These are phyloP conservation scores for Tympanoctomys barrerae DNA, from an alignment of 2,797 vertebrate genomes.

Conservation along the genomic window DNA sequence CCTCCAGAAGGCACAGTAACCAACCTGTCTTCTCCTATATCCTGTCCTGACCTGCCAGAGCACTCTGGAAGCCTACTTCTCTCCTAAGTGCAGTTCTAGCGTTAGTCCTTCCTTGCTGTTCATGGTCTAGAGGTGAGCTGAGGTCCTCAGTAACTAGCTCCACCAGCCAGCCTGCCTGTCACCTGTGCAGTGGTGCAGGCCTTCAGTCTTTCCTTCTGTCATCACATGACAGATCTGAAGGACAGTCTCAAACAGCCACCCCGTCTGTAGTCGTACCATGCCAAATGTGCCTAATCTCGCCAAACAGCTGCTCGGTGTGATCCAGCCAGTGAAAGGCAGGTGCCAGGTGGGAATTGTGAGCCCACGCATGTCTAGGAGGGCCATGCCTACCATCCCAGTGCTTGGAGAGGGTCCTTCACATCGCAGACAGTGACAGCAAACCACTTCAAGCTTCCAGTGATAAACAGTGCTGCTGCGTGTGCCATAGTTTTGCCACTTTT, in stretches of 20 bases:
- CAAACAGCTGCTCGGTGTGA: background rate
- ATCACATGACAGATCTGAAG: conserved; percentile 23
- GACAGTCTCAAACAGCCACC: background rate
- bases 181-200: background rate
- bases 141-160: background rate
- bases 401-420: background rate
- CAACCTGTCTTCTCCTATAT: background rate
- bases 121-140: background rate
- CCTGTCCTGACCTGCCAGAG: background rate
- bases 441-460: background rate
- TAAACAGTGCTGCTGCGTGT: background rate
- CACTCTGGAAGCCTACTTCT: background rate
- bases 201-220: background rate
- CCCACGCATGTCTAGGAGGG: rapidly evolving
- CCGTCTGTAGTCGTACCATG: background rate
- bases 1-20: background rate
- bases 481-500: background rate
- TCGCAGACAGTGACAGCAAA: background rate
- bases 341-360: background rate
- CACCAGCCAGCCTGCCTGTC: background rate
- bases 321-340: background rate
- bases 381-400: background rate
- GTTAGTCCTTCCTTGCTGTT: background rate
- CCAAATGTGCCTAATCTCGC: background rate
- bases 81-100: background rate